A percentile compares a stretch with the other conserved stretches of the same genome.
These are phyloP conservation scores for Diprion similis DNA, from an alignment of 1,140 invertebrate genomes.

Conservation along the genomic window DNA sequence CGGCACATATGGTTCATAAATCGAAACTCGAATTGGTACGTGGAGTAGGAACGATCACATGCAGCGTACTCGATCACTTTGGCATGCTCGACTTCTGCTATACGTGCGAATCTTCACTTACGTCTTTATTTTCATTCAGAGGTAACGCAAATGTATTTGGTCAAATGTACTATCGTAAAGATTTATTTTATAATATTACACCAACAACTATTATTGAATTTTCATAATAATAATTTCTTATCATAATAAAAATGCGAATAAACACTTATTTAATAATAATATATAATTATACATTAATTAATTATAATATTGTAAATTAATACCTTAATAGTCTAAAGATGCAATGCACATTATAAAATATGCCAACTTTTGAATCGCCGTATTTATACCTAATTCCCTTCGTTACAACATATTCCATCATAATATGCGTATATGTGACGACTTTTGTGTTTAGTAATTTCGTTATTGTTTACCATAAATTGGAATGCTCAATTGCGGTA, in stretches of 20 bases:
- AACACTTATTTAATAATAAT: slow-evolving; percentile 56
- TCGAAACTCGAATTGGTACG: too few relatives aligned
- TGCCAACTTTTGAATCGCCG: slow-evolving; percentile 22
- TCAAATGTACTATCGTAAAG: slow-evolving; percentile 49
- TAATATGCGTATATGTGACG: neutral
- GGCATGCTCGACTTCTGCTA: too few relatives aligned
- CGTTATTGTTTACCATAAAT: slow-evolving; percentile 27
- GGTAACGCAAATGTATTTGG: too few relatives aligned
- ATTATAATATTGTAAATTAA: slow-evolving; percentile 50
- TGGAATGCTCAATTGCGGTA: slow-evolving; percentile 37
- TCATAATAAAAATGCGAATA: slow-evolving; percentile 59
- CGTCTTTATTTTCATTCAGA: too few relatives aligned
- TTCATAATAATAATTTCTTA: slow-evolving; percentile 59
- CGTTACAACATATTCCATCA: slow-evolving; percentile 9
- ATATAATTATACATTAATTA: slow-evolving; percentile 52
- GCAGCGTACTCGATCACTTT: too few relatives aligned
- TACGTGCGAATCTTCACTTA: too few relatives aligned
- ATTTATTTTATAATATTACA: slow-evolving; percentile 63
- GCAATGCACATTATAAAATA: slow-evolving; percentile 44
- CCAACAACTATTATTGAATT: slow-evolving; percentile 62
- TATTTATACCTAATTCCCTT: slow-evolving; percentile 23
- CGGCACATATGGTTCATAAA: too few relatives aligned
- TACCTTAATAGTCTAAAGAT: slow-evolving; percentile 47
- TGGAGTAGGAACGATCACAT: too few relatives aligned
- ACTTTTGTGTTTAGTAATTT: neutral